Percentiles rank a stretch among this genome's conserved stretches.
phyloP scores from a whole-genome alignment of 2,113 vertebrate species.

The Lepidothrix coronata region DNA sequence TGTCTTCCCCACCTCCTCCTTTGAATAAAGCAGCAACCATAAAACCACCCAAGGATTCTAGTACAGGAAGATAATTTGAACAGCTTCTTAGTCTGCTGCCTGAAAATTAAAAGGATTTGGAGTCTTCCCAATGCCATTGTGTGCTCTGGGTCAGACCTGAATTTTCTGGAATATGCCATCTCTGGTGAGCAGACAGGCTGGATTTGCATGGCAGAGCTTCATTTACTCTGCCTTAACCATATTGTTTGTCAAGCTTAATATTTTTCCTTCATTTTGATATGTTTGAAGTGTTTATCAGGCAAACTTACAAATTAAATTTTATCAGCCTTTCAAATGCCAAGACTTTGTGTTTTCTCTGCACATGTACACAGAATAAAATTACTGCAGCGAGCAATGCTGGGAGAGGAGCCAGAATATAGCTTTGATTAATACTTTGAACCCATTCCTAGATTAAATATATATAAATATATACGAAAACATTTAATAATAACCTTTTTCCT shows the following conservation, averaged over 20 bases:
- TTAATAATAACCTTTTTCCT: slow-evolving; percentile 64
- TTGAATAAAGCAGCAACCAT: not conserved
- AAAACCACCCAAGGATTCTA: not conserved
- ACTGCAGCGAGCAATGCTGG: not conserved
- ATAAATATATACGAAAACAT: slow-evolving; percentile 37
- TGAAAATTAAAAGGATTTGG: not conserved
- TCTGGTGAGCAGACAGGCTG: not conserved
- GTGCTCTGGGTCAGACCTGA: not conserved
- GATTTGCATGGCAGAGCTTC: not conserved
- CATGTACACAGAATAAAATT: slow-evolving; percentile 30
- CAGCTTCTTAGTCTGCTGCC: not conserved
- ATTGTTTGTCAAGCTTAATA: not conserved
- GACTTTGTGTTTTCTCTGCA: slow-evolving; percentile 38
- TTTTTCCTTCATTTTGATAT: not conserved
- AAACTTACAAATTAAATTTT: slow-evolving; percentile 65
- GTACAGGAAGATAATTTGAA: not conserved
- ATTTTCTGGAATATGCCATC: not conserved
- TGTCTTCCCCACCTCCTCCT: not conserved
- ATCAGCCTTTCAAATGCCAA: slow-evolving; percentile 65
- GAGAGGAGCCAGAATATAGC: not conserved
- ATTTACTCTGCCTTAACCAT: not conserved
- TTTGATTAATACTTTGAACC: slow-evolving; percentile 63
- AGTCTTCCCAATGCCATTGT: not conserved
- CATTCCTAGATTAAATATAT: slow-evolving; percentile 29
- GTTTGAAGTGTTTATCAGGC: slow-evolving; percentile 51